Evolutionary conservation across 2,797 vertebrate species (phyloP), one percentile per base, ranked within the genome.

Genomic region (Pseudotriccus pelzelni): DNA sequence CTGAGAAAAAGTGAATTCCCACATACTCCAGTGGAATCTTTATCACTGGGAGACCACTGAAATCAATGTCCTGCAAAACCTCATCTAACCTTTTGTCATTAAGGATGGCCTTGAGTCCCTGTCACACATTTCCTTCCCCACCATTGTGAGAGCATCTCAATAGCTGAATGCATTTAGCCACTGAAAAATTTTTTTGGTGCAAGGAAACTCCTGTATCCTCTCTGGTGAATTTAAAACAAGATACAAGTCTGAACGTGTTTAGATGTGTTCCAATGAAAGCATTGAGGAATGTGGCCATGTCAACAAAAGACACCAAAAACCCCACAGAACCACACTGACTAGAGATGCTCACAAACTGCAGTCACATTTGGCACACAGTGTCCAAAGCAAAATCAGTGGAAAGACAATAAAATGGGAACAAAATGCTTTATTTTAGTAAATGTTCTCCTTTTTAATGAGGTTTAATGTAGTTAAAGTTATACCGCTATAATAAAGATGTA

Each of bases 91-190:
- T 27, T 46, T 55, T 4, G 15, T 43, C 20, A 5, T 24, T 34
- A 56, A 67, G 25, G 36, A 30, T 7, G 11, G 21, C 25, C 50
- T 11, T 0, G 1, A 23, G 10, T 23, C 5, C 30, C 16, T 9
- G 22, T 74, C 58, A 32, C 24, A 16, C 12, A 6, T 18, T 28
- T n/a, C 49, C 37, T 77, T 56, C 41, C 17, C 53, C 46, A 28
- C 22, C 32, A 23, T 14, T n/a, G 17, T 25, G 19, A 56, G 4
- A 69, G 41, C 14, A 49, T n/a, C 58, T 44, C 58, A 58, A 14
- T 39, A 77, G n/a, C 13, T 53, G 44, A 44, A 59, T 23, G 22
- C 6, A 15, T 24, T 73, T 68, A 85, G 36, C 68, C 50, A 41
- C 27, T 22, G 53, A 50, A 36, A 8, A 2, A 37, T 23, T 2